These are phyloP conservation scores for Campylomormyrus tamandua DNA, from an alignment of 2,113 vertebrate species.

Conservation along the genomic window DNA sequence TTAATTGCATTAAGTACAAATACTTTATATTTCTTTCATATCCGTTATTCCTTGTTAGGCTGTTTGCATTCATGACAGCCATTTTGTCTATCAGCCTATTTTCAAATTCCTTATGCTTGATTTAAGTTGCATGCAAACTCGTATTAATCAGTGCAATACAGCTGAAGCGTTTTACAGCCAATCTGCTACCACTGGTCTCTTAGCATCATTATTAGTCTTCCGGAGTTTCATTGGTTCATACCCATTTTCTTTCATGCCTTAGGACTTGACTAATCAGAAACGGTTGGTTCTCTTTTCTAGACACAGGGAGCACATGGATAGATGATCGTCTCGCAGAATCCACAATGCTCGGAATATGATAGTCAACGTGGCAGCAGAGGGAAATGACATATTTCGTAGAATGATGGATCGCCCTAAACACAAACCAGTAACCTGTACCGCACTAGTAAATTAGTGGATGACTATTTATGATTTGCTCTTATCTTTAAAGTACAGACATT, in stretches of 20 bases:
- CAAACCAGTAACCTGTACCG: neutral
- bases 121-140: neutral
- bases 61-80: neutral
- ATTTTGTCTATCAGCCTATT: neutral
- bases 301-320: neutral
- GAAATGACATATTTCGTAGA: neutral
- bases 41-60: neutral
- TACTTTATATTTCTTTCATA: neutral
- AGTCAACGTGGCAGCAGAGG: neutral
- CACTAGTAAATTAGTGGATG: neutral
- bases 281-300: neutral
- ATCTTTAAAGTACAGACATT: neutral
- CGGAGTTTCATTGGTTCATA: neutral
- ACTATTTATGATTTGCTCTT: neutral
- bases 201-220: neutral
- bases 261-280: neutral
- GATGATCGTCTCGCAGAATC: neutral
- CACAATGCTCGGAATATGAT: neutral
- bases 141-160: neutral
- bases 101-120: neutral
- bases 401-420: neutral
- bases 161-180: neutral
- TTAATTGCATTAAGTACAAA: neutral
- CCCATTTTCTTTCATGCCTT: neutral
- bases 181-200: neutral